These are phyloP conservation scores for Neodiprion fabricii DNA, from an alignment of 1,140 invertebrate genomes.

Conservation along the genomic window DNA sequence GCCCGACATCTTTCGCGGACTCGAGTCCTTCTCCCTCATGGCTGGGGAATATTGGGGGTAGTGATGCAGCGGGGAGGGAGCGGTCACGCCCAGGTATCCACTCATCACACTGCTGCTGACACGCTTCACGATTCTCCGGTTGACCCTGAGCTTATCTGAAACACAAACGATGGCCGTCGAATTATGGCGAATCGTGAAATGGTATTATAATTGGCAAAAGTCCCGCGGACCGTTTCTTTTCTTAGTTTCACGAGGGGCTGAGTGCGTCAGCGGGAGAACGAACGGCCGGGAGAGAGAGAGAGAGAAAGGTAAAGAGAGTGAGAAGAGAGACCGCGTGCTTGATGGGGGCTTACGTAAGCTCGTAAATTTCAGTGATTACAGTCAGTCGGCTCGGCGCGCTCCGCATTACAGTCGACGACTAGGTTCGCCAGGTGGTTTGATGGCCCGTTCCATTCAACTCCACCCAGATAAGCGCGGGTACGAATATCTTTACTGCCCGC, in stretches of 20 bases:
- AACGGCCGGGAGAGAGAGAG: no score
- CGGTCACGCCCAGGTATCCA: conserved; percentile 55
- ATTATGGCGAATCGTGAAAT: no score
- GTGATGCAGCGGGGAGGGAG: conserved; percentile 54
- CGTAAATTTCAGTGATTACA: conserved; percentile 7
- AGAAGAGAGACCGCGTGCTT: neutral
- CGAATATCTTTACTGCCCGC: no score
- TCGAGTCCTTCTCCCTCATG: conserved; percentile 83
- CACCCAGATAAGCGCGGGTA: neutral
- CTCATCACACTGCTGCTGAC: conserved; percentile 58
- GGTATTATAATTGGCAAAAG: no score
- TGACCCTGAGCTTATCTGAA: conserved; percentile 30
- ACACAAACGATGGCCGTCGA: conserved; percentile 23
- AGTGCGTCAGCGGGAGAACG: no score
- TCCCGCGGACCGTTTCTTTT: no score
- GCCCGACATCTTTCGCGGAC: conserved; percentile 75
- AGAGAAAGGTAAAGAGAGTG: no score
- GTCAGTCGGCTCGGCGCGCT: neutral
- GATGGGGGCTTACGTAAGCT: neutral
- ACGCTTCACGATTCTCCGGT: conserved; percentile 35
- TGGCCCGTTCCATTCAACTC: neutral
- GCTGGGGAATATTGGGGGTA: conserved; percentile 57
- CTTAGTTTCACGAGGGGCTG: no score
- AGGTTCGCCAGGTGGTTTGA: neutral
- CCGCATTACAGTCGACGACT: neutral